Evolutionary conservation across 2,888 invertebrate species (phyloP), one percentile per base, ranked within the genome.

Genomic region (Tenthredo livida): DNA sequence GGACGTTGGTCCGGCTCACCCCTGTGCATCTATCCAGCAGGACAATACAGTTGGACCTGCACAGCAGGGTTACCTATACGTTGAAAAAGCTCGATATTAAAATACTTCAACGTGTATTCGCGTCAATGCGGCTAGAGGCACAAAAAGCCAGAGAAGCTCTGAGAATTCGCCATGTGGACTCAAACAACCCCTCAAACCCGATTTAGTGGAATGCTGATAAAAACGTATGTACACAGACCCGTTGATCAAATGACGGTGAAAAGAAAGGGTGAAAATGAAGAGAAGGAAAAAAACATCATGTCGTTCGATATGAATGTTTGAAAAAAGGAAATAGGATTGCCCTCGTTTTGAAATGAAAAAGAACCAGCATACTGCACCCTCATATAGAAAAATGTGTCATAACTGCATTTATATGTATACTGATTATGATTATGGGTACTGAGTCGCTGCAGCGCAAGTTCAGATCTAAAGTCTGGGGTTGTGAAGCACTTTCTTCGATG

Each of bases 101-200:
- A 92, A 91, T 91, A 91, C 91, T 91, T 91, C 86, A 88, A 90
- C 90, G 89, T 90, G 90, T 90, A 89, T 89, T 89, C 88, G 85
- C 82, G 84, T 82, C 85, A 85, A 85, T 86, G 84, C 33, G 58
- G 65, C 82, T 58, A 54, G 77, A 82, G 67, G 82, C 80, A 87
- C 88, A 86, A 89, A 90, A 90, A 89, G 88, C 86, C 7, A 10
- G n/a, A n/a, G 84, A 58, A 58, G 37, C 6, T 61, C 58, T 17
- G 61, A 58, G 80, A 61, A 80, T 61, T 61, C 61, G 6, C 80
- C 40, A 29, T 21, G 10, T 21, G 12, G 58, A 37, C 40, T 61
- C 58, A 61, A 50, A 54, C 77, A 54, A 77, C 17, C 50, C 77
- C 21, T n/a, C 6, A 43, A 73, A 73, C 10, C 37, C 40, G 43